Percentiles rank a stretch among this genome's conserved stretches.
These are phyloP conservation scores for Hemicentrotus pulcherrimus DNA, from an alignment of 35 echinoderm and acorn worm species.

Conservation along the genomic window DNA sequence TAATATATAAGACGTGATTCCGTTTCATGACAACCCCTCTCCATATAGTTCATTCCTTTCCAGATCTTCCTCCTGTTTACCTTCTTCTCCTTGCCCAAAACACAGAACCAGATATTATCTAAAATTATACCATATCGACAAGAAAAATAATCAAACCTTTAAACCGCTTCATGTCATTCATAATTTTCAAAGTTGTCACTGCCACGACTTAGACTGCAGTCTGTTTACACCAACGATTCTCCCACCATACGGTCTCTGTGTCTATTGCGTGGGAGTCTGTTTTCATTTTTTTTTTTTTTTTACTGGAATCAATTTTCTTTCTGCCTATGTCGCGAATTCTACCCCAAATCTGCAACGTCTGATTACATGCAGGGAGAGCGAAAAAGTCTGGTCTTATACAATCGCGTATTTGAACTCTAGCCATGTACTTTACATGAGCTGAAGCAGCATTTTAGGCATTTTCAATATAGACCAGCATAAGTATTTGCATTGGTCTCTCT, in stretches of 20 bases:
- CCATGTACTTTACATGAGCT: neutral
- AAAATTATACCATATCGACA: too few relatives aligned
- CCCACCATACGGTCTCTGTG: slow-evolving; percentile 6
- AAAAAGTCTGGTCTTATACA: neutral
- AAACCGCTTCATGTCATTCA: too few relatives aligned
- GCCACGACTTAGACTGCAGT: neutral
- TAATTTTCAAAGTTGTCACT: too few relatives aligned
- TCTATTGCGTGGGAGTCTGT: neutral
- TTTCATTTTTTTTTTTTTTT: neutral
- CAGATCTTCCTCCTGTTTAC: too few relatives aligned
- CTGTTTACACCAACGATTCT: neutral
- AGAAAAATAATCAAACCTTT: too few relatives aligned
- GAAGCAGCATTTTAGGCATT: neutral
- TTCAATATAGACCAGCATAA: neutral
- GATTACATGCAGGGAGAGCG: neutral
- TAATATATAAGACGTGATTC: too few relatives aligned
- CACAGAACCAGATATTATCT: too few relatives aligned
- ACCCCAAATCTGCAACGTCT: neutral
- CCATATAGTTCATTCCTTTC: too few relatives aligned
- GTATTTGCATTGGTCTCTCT: neutral
- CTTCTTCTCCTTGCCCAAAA: too few relatives aligned
- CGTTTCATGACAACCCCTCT: too few relatives aligned
- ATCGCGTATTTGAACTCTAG: neutral
- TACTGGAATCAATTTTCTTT: neutral
- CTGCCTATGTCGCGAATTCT: neutral